phyloP scores from a whole-genome alignment of 1,140 invertebrate species.

The Scylla paramamosain region DNA sequence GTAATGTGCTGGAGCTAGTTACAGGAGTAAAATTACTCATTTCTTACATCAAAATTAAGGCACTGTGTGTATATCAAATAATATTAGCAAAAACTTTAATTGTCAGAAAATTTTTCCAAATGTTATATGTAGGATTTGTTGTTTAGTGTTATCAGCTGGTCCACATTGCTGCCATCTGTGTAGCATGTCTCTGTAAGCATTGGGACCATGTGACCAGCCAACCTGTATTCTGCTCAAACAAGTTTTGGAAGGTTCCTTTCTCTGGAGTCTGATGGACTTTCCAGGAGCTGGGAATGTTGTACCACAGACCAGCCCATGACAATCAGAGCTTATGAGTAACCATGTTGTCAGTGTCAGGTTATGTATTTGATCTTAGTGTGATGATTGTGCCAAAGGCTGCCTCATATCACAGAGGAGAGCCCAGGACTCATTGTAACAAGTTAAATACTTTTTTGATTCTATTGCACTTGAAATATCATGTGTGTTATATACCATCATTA shows the following conservation, averaged over 20 bases:
- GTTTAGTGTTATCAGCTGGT: not conserved
- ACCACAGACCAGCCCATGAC: not conserved
- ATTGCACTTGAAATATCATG: not conserved
- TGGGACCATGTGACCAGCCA: not conserved
- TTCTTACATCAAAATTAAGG: not conserved
- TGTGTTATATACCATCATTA: not conserved
- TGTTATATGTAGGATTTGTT: not conserved
- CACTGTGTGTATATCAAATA: not conserved
- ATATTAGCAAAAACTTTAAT: not conserved
- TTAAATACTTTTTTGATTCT: not conserved
- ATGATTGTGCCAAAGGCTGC: not conserved
- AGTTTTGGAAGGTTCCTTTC: not conserved
- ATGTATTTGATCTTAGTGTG: not conserved
- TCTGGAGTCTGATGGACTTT: not conserved
- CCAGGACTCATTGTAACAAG: not conserved
- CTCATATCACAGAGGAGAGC: not conserved
- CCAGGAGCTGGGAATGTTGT: not conserved
- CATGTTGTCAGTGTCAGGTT: conserved; percentile 1
- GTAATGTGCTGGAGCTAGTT: not conserved
- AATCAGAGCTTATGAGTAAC: not conserved
- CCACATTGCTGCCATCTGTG: not conserved
- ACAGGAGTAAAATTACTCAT: not conserved
- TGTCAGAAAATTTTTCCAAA: not conserved
- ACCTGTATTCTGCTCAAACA: conserved; percentile 13
- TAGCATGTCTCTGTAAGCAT: not conserved